Base-by-base conservation (phyloP, 2,888 invertebrate genomes). In the Catocala fraxini region DNA sequence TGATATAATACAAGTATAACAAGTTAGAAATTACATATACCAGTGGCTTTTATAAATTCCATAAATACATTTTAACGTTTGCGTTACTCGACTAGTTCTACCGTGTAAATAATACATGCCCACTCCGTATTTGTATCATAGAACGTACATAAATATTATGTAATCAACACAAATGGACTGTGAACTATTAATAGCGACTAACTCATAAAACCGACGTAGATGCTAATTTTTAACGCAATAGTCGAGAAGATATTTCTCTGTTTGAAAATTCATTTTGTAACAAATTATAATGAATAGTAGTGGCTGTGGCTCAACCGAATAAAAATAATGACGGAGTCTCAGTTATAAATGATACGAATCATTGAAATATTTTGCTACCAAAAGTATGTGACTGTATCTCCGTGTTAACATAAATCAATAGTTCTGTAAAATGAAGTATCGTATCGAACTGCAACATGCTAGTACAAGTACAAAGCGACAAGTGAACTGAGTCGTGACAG, bases 351-450 rank as follows among this genome's bases (percentile, higher is more conserved):
- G 52, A 61, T 65, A 71, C 48, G 64, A 65, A 69, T 68, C 59
- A 68, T 61, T 62, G 7, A 75, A 70, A 68, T 66, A 68, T 81
- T 79, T 80, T 81, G 73, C 69, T 78, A 79, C 70, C 60, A 39
- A 59, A 52, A 57, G 46, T 60, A 60, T 59, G 60, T 63, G 48
- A 62, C 58, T 59, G 59, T 65, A 66, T 45, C 56, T 13, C 13
- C 58, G 45, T 62, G 45, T 62, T 62, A 60, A 58, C 13, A 51
- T 53, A 53, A 65, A 51, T 35, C 52, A 58, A 46, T 73, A 70
- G 35, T 56, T 60, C 15, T 59, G 12, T 65, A 58, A 53, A 53
- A 12, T 51, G 55, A 56, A 25, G 25, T 33, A 25, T 65, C 61
- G 34, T 55, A 15, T 34, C 39, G 43, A 51, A 59, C 2, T 45